Conservation (phyloP, 2,888 invertebrate genomes). For the Eilema griseolum region DNA sequence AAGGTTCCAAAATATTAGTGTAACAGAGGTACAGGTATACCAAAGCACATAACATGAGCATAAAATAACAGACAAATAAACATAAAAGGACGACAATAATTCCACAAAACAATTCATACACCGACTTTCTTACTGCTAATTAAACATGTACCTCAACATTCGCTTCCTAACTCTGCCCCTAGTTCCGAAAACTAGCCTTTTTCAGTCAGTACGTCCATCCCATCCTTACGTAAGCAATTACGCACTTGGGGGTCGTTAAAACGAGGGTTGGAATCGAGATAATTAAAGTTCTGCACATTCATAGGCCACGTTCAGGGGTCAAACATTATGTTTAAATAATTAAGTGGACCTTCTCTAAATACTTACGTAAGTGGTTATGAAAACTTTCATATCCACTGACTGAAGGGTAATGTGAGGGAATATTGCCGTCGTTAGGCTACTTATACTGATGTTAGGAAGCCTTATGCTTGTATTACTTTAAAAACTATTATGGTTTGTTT, state of each 20-base stretch:
- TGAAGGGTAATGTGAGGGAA: slow-evolving; percentile 40
- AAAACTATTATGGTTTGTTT: slow-evolving; percentile 46
- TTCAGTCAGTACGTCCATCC: slow-evolving; percentile 45
- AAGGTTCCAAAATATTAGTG: neutral
- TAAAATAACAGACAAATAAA: slow-evolving; percentile 8
- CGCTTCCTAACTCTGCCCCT: slow-evolving; percentile 27
- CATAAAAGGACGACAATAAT: slow-evolving; percentile 1
- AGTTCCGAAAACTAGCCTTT: slow-evolving; percentile 50
- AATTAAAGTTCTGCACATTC: slow-evolving; percentile 66
- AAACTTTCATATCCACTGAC: slow-evolving; percentile 48
- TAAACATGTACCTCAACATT: slow-evolving; percentile 22
- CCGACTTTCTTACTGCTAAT: slow-evolving; percentile 22
- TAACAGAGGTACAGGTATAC: too few relatives aligned
- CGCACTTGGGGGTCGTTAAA: slow-evolving; percentile 61
- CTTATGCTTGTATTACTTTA: slow-evolving; percentile 42
- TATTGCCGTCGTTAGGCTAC: slow-evolving; percentile 45
- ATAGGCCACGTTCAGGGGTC: slow-evolving; percentile 54
- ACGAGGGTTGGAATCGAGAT: slow-evolving; percentile 60
- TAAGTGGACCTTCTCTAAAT: slow-evolving; percentile 49
- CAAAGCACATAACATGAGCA: neutral
- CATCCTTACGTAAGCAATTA: slow-evolving; percentile 58
- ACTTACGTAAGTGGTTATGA: slow-evolving; percentile 52
- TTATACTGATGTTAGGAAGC: slow-evolving; percentile 41
- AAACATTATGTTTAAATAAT: slow-evolving; percentile 59
- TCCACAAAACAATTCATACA: slow-evolving; percentile 8